These are phyloP conservation scores for Podarcis raffonei DNA, from an alignment of 2,113 vertebrate species.

Conservation along the genomic window DNA sequence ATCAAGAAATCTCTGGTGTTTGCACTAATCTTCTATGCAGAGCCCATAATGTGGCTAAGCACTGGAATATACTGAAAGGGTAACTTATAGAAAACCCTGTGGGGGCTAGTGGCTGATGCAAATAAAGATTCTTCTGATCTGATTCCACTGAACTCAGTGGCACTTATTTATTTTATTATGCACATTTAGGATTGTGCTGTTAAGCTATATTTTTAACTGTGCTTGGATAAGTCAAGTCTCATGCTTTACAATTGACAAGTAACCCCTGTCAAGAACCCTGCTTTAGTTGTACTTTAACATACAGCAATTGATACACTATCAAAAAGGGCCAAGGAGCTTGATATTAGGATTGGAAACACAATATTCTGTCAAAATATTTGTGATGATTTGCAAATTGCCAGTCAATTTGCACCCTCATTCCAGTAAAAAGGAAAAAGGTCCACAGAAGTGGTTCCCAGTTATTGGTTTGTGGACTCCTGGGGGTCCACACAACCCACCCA, in stretches of 20 bases:
- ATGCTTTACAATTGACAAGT: neutral
- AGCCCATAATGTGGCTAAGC: neutral
- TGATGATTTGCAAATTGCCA: neutral
- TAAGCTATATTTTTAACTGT: neutral
- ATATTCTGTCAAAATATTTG: neutral
- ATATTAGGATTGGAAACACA: neutral
- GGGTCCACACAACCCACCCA: too few relatives aligned
- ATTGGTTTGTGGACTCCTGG: too few relatives aligned
- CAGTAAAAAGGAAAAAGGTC: neutral
- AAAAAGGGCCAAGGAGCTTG: neutral
- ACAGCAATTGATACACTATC: too few relatives aligned
- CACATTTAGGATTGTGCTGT: neutral
- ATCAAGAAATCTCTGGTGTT: neutral
- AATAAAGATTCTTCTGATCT: neutral
- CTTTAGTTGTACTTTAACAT: too few relatives aligned
- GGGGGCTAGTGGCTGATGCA: neutral
- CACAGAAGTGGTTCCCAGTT: too few relatives aligned
- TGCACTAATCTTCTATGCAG: neutral
- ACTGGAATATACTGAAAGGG: neutral
- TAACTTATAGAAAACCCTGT: neutral
- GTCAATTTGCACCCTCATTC: neutral
- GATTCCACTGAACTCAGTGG: neutral
- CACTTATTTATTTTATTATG: neutral
- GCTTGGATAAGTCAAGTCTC: neutral
- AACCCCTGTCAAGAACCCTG: neutral